phyloP scores from a whole-genome alignment of 2,888 invertebrate genomes.

The Capitulum mitella region DNA sequence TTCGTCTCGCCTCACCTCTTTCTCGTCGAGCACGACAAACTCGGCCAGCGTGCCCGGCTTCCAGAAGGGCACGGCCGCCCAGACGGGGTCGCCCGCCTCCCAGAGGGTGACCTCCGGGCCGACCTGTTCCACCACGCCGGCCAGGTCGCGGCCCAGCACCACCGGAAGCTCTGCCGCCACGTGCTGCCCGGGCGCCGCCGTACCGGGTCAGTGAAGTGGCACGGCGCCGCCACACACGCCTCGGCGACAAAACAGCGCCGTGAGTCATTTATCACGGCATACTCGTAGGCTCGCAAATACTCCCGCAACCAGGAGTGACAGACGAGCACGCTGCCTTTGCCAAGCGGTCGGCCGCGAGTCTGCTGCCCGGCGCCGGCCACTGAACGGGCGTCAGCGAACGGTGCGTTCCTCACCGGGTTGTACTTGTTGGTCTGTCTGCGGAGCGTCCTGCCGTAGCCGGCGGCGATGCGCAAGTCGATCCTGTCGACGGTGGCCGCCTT shows the following conservation, averaged over 20 bases:
- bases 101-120: conserved; percentile 53
- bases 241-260: no score
- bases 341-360: no score
- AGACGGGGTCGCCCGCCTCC: conserved; percentile 55
- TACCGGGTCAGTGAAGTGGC: conserved; percentile 28
- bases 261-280: no score
- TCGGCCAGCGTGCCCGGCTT: conserved; percentile 53
- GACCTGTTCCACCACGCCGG: conserved; percentile 55
- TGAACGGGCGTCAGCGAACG: no score
- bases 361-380: no score
- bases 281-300: no score
- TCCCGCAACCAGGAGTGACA: no score
- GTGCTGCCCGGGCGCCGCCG: conserved; percentile 43
- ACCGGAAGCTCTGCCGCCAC: conserved; percentile 46
- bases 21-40: conserved; percentile 50
- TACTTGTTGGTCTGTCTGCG: conserved; percentile 39
- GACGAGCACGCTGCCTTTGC: no score
- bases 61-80: conserved; percentile 54
- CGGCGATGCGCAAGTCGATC: conserved; percentile 54
- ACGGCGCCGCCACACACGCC: conserved; percentile 49
- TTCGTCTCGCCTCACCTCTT: conserved; percentile 38
- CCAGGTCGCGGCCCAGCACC: conserved; percentile 56
- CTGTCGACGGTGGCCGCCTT: conserved; percentile 55
- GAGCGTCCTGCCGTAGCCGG: conserved; percentile 51
- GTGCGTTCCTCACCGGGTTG: conserved; percentile 45